Base-by-base conservation (phyloP, 1,140 invertebrate genomes). In the Cydia fagiglandana region DNA sequence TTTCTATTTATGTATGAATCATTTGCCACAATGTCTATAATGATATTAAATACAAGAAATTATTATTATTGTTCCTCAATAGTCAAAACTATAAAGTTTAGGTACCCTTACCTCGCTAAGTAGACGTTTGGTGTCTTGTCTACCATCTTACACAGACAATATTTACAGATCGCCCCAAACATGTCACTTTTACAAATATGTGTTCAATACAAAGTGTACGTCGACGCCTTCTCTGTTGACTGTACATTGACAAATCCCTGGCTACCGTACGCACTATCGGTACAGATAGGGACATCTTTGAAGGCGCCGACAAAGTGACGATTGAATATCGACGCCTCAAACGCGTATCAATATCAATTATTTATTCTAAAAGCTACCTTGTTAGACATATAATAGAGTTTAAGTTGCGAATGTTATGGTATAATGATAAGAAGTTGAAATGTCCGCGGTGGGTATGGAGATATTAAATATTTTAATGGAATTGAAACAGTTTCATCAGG, bases 231-330 rank as follows among this genome's bases (percentile, higher is more conserved):
- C 75, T 73, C 38, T 90, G 88, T 90, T 90, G 89, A 91, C 91
- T 76, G 86, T 88, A 88, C 88, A 74, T 79, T 82, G 88, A 90
- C 88, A 91, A 91, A 91, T 88, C 87, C 84, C 79, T 83, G 76
- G 87, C 91, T 92, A 92, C 91, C 86, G 91, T 91, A 84, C 82
- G 78, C 34, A 4, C 34, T 70, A 70, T 70, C 66, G 12, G 30
- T 41, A 70, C 66, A 70, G 66, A 70, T 70, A 70, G 15, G 15
- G 9, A n/a, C n/a, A 17, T 38, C 15, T 70, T 70, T 70, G 66
- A 70, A 41, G n/a, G 5, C n/a, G 66, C 66, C 66, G 66, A 38
- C 66, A 38, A 28, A 70, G 66, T 38, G 56, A 61, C 56, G 56
- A 61, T 61, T 24, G 56, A 61, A 61, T 61, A 61, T 24, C 56